Conservation (phyloP, 2,113 vertebrate genomes). For the Rhynchomys soricoides region DNA sequence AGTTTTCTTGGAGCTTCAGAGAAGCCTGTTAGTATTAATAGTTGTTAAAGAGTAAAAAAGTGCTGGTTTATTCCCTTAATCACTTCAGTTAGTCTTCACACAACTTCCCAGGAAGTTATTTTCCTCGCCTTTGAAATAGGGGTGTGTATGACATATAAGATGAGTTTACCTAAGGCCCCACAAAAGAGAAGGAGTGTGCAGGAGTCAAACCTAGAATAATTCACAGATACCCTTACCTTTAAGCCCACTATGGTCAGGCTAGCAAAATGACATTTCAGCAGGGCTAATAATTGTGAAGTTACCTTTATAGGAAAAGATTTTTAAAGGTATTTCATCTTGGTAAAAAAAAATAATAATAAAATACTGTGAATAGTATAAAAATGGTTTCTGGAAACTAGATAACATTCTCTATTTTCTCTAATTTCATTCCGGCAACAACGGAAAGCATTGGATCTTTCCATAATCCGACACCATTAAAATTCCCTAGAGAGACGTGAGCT, state of each 20-base stretch:
- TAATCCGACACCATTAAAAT: background rate
- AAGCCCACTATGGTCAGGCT: background rate
- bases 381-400: background rate
- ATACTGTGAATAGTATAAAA: background rate
- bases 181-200: background rate
- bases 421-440: constrained; percentile 5
- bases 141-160: background rate
- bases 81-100: constrained; percentile 1
- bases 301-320: background rate
- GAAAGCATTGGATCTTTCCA: background rate
- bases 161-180: background rate
- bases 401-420: background rate
- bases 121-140: background rate
- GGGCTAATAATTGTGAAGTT: background rate
- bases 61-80: background rate
- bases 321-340: background rate
- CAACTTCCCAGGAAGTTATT: background rate
- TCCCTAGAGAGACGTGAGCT: background rate
- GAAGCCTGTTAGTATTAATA: background rate
- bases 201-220: background rate
- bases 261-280: background rate
- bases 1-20: background rate
- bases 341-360: constrained; percentile 18
- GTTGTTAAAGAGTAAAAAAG: background rate
- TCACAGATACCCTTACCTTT: background rate